Evolutionary conservation across 23 tunicate species (phyloP).

Genomic region (Halocynthia roretzi): DNA sequence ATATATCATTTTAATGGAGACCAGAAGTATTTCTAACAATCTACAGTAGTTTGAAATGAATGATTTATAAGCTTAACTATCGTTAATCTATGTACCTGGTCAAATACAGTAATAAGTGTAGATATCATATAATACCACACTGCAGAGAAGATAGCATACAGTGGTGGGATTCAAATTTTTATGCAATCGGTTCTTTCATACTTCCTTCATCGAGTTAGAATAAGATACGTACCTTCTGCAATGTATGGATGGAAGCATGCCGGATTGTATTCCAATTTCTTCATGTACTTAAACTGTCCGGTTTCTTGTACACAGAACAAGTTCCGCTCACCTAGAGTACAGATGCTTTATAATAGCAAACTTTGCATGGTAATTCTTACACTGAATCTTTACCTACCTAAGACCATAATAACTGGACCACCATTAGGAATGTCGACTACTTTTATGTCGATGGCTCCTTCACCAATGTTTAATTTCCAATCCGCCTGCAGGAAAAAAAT

Average conservation of each 20-base stretch:
- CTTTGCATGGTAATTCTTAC: not conserved
- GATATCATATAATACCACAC: no score
- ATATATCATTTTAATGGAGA: not conserved
- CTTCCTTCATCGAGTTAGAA: no score
- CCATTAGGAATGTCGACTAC: constrained; percentile 28
- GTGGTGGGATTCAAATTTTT: no score
- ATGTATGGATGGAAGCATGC: constrained; percentile 45
- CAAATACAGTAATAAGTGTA: no score
- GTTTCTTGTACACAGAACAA: constrained; percentile 48
- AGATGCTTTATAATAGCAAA: not conserved
- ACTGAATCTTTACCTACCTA: constrained; percentile 31
- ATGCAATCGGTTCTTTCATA: no score
- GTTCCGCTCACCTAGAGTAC: constrained; percentile 57
- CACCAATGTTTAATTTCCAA: constrained; percentile 76
- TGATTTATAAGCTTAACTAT: no score
- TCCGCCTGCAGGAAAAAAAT: constrained; percentile 50
- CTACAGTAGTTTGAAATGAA: not conserved
- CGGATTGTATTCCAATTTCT: constrained; percentile 60
- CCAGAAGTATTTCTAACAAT: not conserved
- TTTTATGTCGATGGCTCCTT: constrained; percentile 47
- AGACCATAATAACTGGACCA: constrained; percentile 40
- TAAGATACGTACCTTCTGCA: not conserved
- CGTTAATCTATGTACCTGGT: no score
- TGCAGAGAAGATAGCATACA: no score
- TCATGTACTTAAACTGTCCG: constrained; percentile 55